phyloP scores from a whole-genome alignment of 2,113 vertebrate genomes.

The Australoheros scitulus region DNA sequence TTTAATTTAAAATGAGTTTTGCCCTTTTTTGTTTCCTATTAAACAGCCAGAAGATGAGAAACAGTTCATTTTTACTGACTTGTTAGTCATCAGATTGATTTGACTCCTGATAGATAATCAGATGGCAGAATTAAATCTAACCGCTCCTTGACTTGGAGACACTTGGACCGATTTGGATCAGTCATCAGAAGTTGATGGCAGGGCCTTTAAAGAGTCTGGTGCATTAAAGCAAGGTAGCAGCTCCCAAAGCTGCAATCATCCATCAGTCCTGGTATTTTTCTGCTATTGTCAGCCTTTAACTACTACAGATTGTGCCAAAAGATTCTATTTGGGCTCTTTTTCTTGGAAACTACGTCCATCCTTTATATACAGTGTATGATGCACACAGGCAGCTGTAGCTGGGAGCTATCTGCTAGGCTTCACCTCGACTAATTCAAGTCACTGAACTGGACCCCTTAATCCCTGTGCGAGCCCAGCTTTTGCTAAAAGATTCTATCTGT shows the following conservation, averaged over 20 bases:
- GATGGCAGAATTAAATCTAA: neutral
- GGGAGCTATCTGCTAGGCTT: neutral
- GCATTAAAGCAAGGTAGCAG: neutral
- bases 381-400: neutral
- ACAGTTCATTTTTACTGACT: neutral
- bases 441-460: neutral
- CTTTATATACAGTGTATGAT: neutral
- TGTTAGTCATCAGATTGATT: neutral
- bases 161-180: neutral
- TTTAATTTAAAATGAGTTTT: neutral
- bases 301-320: slow-evolving; percentile 23
- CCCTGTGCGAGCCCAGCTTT: neutral
- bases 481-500: slow-evolving; percentile 26
- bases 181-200: neutral
- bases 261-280: neutral
- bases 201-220: neutral
- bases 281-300: neutral
- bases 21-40: no score
- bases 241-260: slow-evolving; percentile 3
- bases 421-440: neutral
- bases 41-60: neutral
- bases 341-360: neutral
- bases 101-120: neutral
- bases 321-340: neutral
- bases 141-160: neutral